Percentiles rank a stretch among this genome's conserved stretches.
phyloP scores from a whole-genome alignment of 2,888 invertebrate species.

The Drosophila trichaetosa region DNA sequence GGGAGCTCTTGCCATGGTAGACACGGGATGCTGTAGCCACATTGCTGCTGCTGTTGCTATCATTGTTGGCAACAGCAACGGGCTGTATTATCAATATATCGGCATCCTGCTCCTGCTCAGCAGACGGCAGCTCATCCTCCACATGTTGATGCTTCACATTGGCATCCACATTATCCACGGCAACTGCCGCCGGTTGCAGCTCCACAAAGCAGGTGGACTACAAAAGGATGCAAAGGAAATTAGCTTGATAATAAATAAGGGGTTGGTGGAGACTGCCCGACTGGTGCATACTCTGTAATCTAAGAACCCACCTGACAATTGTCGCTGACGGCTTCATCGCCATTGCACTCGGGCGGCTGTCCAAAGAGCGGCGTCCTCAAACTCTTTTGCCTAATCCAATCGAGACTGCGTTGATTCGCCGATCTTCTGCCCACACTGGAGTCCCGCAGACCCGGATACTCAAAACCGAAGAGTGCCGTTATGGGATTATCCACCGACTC shows the following conservation, averaged over 20 bases:
- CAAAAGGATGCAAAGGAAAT: not conserved
- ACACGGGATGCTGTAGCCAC: constrained; percentile 11
- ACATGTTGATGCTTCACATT: constrained; percentile 63
- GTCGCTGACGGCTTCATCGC: constrained; percentile 81
- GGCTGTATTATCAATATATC: constrained; percentile 55
- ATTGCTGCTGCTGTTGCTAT: constrained; percentile 34
- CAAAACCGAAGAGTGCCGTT: constrained; percentile 71
- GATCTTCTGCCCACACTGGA: constrained; percentile 74
- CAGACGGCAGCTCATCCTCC: constrained; percentile 68
- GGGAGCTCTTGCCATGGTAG: constrained; percentile 68
- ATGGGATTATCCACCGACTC: constrained; percentile 82
- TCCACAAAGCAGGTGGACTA: constrained; percentile 83
- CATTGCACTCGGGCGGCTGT: constrained; percentile 84
- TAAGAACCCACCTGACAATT: constrained; percentile 86
- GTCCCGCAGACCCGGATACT: constrained; percentile 67
- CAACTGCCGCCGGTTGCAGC: constrained; percentile 56
- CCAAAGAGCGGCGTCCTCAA: constrained; percentile 79
- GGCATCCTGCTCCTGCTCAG: constrained; percentile 54
- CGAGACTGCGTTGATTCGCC: constrained; percentile 64
- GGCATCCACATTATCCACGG: constrained; percentile 63
- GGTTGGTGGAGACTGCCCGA: not conserved
- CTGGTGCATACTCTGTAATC: too few relatives aligned
- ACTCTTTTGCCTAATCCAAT: constrained; percentile 65
- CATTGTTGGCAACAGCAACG: constrained; percentile 29
- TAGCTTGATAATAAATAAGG: not conserved